Conservation (phyloP, 2,888 invertebrate genomes). For the Limnephilus lunatus region DNA sequence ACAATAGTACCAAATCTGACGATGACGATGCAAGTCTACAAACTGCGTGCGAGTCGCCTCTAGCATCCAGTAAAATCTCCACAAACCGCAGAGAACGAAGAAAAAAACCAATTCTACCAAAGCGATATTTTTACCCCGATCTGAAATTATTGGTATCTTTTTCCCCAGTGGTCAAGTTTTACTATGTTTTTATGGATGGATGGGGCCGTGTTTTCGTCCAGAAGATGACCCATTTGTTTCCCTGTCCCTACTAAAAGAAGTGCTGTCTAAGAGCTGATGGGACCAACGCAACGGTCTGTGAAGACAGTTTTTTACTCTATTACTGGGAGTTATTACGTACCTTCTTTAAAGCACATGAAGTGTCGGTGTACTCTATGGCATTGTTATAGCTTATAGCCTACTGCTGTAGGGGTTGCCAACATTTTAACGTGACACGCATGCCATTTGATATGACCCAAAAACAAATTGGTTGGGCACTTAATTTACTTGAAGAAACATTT, state of each 20-base stretch:
- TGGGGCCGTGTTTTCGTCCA: background rate
- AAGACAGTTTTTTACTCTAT: conserved; percentile 12
- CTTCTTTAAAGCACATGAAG: background rate
- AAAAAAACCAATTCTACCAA: background rate
- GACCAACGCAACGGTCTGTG: conserved; percentile 9
- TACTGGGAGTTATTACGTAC: background rate
- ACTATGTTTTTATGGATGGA: background rate
- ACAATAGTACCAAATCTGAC: conserved; percentile 5
- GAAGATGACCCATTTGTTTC: conserved; percentile 26
- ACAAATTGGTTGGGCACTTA: background rate
- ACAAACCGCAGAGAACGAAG: background rate
- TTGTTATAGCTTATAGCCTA: background rate
- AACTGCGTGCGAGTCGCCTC: background rate
- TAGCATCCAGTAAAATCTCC: background rate
- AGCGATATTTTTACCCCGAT: background rate
- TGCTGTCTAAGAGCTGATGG: conserved; percentile 13
- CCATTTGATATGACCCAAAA: background rate
- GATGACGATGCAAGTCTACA: conserved; percentile 10
- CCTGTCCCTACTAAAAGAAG: conserved; percentile 22
- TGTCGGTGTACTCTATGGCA: background rate
- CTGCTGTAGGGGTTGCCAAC: background rate
- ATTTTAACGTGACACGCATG: background rate
- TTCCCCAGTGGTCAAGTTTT: background rate
- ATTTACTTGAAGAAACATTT: no score
- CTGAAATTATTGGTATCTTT: background rate